Base-by-base conservation (phyloP, 30 jellyfish, hydroid and myxozoan species). In the Aurelia aurita complex sp. Pacific region DNA sequence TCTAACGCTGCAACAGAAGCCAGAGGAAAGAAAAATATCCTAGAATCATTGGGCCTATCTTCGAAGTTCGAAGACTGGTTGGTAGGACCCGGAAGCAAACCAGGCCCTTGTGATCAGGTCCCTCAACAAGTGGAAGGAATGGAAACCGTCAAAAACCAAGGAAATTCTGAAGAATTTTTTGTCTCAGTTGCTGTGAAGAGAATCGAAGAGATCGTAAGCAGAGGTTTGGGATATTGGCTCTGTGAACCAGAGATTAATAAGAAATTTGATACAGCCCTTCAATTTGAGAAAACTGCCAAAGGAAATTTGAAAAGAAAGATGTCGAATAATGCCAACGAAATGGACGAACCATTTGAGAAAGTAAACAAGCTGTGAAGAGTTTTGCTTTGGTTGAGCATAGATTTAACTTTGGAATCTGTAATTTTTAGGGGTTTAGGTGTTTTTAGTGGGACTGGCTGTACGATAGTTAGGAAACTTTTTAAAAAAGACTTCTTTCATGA, bases 21-120 rank as follows among this genome's bases (percentile, higher is more conserved):
- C 5, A 29, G 36, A 54, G 35, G 0, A 40, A 43, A 50, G 19
- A 55, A n/a, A 2, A 75, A 53, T 61, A 38, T 75, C 1, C 52
- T 75, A 32, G 74, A 55, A 55, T 19, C 55, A 54, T 19, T 75
- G 1, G 85, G 85, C 16, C 74, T 75, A 18, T 75, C 85, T 29
- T 19, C 74, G 32, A 55, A 75, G 23, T 13, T 40, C 23, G 34
- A 75, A 10, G 85, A 75, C 40, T 75, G 85, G 85, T 36, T 75
- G 34, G 16, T 75, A 5, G 60, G 2, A 46, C 15, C 57, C 15
- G 57, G 57, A 46, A 46, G 14, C 57, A 8, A 8, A 69, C 34
- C 18, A 29, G 79, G 63, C 0, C 8, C 64, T 33, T 16, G 5
- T 35, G 62, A 11, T 63, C 13, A 35, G 15, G 2, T 5, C 7